Evolutionary conservation across 2,113 vertebrate genomes (phyloP), one percentile per base, ranked within the genome.

Genomic region (Myiozetetes cayanensis): DNA sequence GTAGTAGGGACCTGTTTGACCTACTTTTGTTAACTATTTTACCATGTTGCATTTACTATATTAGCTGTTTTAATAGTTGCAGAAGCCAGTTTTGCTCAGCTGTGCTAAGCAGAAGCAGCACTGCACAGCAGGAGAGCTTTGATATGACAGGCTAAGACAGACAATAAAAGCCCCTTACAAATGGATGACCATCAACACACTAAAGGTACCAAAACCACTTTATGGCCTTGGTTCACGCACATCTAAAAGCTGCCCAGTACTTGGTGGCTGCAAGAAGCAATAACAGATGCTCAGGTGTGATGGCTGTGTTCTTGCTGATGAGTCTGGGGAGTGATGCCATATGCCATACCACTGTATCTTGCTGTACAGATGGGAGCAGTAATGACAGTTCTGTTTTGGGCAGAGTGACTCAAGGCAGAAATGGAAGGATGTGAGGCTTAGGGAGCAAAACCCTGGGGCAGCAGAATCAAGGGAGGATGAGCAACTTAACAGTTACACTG

Each of bases 291-390:
- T 78, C 75, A 82, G 62, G 28, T 43, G 35, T 27, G 76, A 62
- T 5, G 35, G 27, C 2, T 28, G 39, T 43, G 18, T 9, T 67
- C n/a, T 15, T 44, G 30, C 56, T 77, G 39, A 31, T 0, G 4
- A 37, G 63, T 2, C 52, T 83, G 53, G 33, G 21, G n/a, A 50
- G 28, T 50, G 28, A 14, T 1, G 11, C 49, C 81, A 84, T 16
- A 52, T 52, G 50, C 50, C 50, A 50, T 27, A 27, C 24, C 24
- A 49, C 24, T 8, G 28, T 10, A 12, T 33, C 63, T 7, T 62
- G 31, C 85, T 77, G 63, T 43, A 37, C 43, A 68, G 62, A 49
- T 10, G 44, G 49, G 39, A 87, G 18, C 39, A 50, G 49, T 17
- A 59, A 84, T 9, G 8, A 46, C 44, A 59, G 39, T 9, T 35